phyloP scores from a whole-genome alignment of 2,888 invertebrate genomes.

The Cephus pygmeus region DNA sequence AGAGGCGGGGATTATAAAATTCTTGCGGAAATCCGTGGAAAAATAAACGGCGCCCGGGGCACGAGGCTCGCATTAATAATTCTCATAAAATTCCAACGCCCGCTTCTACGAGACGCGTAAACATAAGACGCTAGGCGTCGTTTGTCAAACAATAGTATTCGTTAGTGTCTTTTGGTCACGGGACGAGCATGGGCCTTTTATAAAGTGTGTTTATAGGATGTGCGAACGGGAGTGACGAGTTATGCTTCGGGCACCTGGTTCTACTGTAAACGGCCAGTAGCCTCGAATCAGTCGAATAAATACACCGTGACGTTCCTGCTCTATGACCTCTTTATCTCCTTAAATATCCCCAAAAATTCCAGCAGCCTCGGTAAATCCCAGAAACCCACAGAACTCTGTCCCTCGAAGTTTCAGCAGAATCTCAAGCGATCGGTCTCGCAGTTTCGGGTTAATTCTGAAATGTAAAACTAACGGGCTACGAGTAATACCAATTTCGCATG shows the following conservation, averaged over 20 bases:
- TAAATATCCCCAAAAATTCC: constrained; percentile 4
- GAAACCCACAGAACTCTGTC: neutral
- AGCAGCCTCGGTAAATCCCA: neutral
- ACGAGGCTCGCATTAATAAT: constrained; percentile 16
- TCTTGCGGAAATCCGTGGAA: constrained; percentile 22
- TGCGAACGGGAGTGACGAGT: constrained; percentile 16
- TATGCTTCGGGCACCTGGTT: constrained; percentile 22
- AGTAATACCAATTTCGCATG: neutral
- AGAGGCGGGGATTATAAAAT: constrained; percentile 11
- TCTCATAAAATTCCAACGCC: constrained; percentile 4
- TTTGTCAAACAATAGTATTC: constrained; percentile 25
- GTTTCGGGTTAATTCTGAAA: too few species aligned
- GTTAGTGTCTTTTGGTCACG: constrained; percentile 17
- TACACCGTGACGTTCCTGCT: constrained; percentile 11
- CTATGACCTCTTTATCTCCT: constrained; percentile 6
- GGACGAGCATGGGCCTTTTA: constrained; percentile 13
- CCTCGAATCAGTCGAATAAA: constrained; percentile 21
- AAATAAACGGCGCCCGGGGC: constrained; percentile 11
- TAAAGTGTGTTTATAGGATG: constrained; percentile 16
- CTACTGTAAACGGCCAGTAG: constrained; percentile 16
- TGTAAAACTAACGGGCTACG: neutral
- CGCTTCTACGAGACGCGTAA: neutral
- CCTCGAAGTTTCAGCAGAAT: neutral
- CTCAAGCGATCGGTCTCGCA: neutral
- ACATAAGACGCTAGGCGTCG: constrained; percentile 3